Base-by-base conservation (phyloP, 2,797 vertebrate genomes). In the Psittacula derbiana region DNA sequence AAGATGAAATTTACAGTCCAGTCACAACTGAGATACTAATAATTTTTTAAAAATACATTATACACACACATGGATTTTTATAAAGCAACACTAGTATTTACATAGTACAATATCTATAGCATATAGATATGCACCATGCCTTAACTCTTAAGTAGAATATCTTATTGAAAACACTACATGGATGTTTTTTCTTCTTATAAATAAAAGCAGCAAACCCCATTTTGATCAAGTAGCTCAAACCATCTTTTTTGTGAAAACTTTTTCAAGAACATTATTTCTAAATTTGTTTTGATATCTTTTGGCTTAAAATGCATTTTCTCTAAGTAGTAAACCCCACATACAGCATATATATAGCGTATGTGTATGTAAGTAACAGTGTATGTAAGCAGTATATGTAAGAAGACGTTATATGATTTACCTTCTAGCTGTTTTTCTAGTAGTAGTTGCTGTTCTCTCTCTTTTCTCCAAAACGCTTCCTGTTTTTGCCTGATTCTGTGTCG, bases 401-500 rank as follows among this genome's bases (percentile, higher is more conserved):
- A 36, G 11, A 66, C 23, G 41, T 30, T 14, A 8, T 13, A 79
- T 13, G 10, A 57, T 90, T 96, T 98, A 98, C 98, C 98, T 98
- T 99, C 99, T 83, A 98, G 97, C 94, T 99, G 99, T 98, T 99
- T 99, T 94, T 99, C 99, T 92, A 98, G 98, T 62, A 98, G 97
- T 83, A 98, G 98, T 95, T 98, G 99, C 95, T 98, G 98, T 97
- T 99, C 99, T 96, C 98, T 98, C 96, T 99, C 99, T 97, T 99
- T 99, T 94, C 99, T 98, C 95, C 99, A 99, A 98, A 99, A 99
- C 3, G 99, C 99, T 78, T 99, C 99, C 97, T 99, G 99, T 98
- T 99, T 99, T 98, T 99, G 99, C 70, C 99, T 98, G 97, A 99
- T 99, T 95, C 99, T 98, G 95, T 99, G 99, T 72, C 97, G 98